phyloP scores from a whole-genome alignment of 2,113 vertebrate species.

The Caretta caretta region DNA sequence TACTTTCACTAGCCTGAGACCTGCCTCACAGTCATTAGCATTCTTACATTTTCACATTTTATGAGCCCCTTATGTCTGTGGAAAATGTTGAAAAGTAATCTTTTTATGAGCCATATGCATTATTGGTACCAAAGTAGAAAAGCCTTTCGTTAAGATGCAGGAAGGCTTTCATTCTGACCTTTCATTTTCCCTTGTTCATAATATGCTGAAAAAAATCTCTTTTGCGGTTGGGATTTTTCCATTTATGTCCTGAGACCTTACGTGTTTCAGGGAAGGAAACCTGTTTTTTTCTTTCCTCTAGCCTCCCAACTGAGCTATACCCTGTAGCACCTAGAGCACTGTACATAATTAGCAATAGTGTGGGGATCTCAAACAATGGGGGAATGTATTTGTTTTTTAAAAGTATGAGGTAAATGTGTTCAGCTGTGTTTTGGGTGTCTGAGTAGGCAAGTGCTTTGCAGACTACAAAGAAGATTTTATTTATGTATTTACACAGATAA shows the following conservation, averaged over 20 bases:
- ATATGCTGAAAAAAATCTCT: background rate
- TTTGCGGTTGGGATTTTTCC: background rate
- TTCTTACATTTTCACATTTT: background rate
- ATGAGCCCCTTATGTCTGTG: background rate
- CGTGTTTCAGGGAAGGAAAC: rapidly evolving
- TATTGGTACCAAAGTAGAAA: background rate
- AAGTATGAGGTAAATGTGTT: background rate
- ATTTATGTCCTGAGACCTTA: background rate
- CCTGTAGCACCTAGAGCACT: background rate
- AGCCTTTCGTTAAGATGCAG: background rate
- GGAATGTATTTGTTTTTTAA: background rate
- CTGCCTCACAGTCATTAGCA: background rate
- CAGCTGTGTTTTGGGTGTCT: background rate
- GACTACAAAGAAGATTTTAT: background rate
- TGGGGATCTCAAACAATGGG: background rate
- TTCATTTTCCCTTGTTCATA: background rate
- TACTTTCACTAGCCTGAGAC: background rate
- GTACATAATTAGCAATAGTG: background rate
- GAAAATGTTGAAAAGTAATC: background rate
- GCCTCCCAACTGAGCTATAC: background rate
- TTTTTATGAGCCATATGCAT: background rate
- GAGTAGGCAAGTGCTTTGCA: background rate
- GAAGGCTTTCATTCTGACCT: background rate
- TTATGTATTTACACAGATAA: background rate
- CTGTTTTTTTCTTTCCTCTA: background rate